Conservation (phyloP, 2,797 vertebrate species). For the Pantherophis vulpinus region DNA sequence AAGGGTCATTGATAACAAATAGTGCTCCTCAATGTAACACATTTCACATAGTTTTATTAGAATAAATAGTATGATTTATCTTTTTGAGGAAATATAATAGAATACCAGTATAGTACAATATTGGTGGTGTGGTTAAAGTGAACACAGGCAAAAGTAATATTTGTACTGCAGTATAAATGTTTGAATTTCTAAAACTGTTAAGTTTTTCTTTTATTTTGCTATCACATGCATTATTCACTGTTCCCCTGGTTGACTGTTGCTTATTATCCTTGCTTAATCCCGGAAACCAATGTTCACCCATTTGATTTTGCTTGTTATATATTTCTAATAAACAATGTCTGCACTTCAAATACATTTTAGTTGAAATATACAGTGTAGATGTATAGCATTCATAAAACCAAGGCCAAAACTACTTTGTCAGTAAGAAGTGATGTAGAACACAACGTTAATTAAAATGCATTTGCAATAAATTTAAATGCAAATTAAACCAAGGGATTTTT, state of each 20-base stretch:
- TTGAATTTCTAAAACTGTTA: not conserved
- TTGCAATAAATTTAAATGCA: slow-evolving; percentile 55
- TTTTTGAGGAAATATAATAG: not conserved
- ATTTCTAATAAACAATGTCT: slow-evolving; percentile 20
- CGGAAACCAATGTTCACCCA: slow-evolving; percentile 11
- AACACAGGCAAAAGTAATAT: not conserved
- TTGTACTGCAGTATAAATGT: slow-evolving; percentile 5
- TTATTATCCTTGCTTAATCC: slow-evolving; percentile 20
- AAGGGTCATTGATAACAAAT: not conserved
- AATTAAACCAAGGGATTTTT: slow-evolving; percentile 55
- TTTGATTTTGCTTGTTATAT: slow-evolving; percentile 8
- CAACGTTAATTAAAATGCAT: slow-evolving; percentile 61
- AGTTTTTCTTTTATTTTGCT: not conserved
- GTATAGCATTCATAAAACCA: slow-evolving; percentile 40
- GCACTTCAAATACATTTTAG: slow-evolving; percentile 9
- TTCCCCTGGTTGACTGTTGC: not conserved
- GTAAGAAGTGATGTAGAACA: slow-evolving; percentile 44
- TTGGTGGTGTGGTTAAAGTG: not conserved
- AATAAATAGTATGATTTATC: not conserved
- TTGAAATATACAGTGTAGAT: slow-evolving; percentile 27
- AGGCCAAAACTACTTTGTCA: slow-evolving; percentile 42
- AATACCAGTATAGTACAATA: not conserved
- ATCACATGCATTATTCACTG: slow-evolving; percentile 5
- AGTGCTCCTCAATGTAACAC: not conserved
- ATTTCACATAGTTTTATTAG: not conserved